Conservation (phyloP, 2,113 vertebrate species). For the Salminus brasiliensis region DNA sequence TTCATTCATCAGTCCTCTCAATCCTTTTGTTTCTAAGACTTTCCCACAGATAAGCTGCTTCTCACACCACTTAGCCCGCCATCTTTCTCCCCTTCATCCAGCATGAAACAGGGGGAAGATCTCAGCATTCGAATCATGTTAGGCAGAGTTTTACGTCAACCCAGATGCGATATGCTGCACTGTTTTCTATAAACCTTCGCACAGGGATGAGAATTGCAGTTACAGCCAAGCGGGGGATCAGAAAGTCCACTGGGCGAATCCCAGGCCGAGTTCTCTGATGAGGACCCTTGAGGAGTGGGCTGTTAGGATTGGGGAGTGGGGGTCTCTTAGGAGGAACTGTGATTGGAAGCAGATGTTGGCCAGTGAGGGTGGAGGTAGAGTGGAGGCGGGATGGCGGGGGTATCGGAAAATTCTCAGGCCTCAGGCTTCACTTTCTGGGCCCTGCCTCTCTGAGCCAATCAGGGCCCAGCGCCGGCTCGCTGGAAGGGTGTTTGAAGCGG, state of each 20-base stretch:
- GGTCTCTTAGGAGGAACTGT: slow-evolving; percentile 65
- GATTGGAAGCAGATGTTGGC: slow-evolving; percentile 85
- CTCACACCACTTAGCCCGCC: slow-evolving; percentile 38
- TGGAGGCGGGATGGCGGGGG: slow-evolving; percentile 43
- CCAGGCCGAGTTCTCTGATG: slow-evolving; percentile 20
- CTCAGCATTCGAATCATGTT: slow-evolving; percentile 8
- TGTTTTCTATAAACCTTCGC: slow-evolving; percentile 32
- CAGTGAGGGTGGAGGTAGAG: slow-evolving; percentile 52
- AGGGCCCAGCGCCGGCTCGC: slow-evolving; percentile 43
- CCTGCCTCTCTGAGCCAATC: slow-evolving; percentile 74
- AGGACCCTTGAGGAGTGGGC: slow-evolving; percentile 44
- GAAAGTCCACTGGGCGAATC: slow-evolving; percentile 33
- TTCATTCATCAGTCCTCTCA: background rate
- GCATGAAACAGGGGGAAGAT: slow-evolving; percentile 13
- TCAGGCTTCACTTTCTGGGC: slow-evolving; percentile 77
- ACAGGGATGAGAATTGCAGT: slow-evolving; percentile 21
- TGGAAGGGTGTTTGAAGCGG: slow-evolving; percentile 56
- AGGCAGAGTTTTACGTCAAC: slow-evolving; percentile 31
- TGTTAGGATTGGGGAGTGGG: slow-evolving; percentile 50
- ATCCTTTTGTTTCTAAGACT: background rate
- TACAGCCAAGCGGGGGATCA: slow-evolving; percentile 15
- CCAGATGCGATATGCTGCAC: slow-evolving; percentile 29
- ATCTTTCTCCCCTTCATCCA: background rate
- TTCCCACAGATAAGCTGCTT: slow-evolving; percentile 30
- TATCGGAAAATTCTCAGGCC: slow-evolving; percentile 83